Base-by-base conservation (phyloP, 2,797 vertebrate genomes). In the Scolopax rusticola region DNA sequence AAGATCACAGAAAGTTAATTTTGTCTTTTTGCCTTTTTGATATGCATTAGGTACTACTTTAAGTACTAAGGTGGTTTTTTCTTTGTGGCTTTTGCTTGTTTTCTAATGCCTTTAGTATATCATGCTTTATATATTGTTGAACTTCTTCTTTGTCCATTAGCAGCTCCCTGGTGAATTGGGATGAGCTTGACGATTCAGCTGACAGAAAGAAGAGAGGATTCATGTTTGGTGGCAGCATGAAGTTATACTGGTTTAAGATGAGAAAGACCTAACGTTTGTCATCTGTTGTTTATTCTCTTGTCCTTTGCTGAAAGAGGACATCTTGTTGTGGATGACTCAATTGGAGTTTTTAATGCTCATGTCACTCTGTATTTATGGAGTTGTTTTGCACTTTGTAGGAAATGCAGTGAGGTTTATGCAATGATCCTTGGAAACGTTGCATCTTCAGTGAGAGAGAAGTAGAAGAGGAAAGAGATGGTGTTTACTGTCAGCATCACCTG, bases 281-380 rank as follows among this genome's bases (percentile, higher is more conserved):
- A 87, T 45, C 75, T 77, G 15, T 43, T 82, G 63, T 92, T 96
- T 89, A 77, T 83, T 84, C 61, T 61, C 47, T 53, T 82, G 81
- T 69, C 54, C 50, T 57, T 71, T 56, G 56, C 60, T 67, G 47
- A 57, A 48, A 21, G 15, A 73, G 45, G 27, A 80, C 43, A 48
- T 43, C 54, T 67, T n/a, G 4, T 5, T 45, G 56, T 48, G 60
- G n/a, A 40, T 45, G 60, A 18, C 33, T 69, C 6, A 0, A 7
- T 3, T 25, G 54, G 74, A 82, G 70, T 19, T 77, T 82, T 83
- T 60, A 38, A 56, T 83, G 68, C 54, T 21, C 16, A 32, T 82
- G 81, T 76, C 92, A 24, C 76, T 36, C 32, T 24, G 48, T 71
- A 77, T 95, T 89, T 85, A 68, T 87, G 84, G 82, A 51, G 68